Evolutionary conservation across 2,888 invertebrate species (phyloP).

Genomic region (Apotomis capreana): DNA sequence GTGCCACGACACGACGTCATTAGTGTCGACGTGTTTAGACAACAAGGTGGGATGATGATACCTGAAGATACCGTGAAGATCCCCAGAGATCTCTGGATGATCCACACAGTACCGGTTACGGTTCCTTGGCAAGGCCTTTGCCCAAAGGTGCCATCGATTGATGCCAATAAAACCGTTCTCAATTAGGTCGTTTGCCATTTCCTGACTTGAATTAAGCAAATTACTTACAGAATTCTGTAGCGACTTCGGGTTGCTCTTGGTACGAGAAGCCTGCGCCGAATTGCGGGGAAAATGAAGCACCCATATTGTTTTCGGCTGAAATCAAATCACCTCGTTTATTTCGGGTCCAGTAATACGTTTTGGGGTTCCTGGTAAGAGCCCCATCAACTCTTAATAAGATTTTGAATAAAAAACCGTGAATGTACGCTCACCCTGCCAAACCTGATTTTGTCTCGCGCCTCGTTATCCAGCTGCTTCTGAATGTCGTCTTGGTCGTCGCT

Average conservation of each 20-base stretch:
- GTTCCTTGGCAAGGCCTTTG: no score
- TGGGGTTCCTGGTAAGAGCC: no score
- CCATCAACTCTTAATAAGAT: neutral
- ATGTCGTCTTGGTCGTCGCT: constrained; percentile 75
- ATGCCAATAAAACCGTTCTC: no score
- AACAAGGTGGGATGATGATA: no score
- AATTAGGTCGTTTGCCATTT: neutral
- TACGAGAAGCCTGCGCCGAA: constrained; percentile 49
- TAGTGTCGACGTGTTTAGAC: no score
- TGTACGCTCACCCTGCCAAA: constrained; percentile 58
- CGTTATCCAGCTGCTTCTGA: constrained; percentile 73
- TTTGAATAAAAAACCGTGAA: no score
- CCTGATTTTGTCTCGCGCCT: constrained; percentile 65
- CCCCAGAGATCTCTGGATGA: no score
- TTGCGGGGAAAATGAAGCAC: constrained; percentile 65
- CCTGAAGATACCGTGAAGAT: no score
- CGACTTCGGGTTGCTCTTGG: constrained; percentile 40
- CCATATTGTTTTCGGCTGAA: constrained; percentile 71
- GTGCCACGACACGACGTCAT: no score
- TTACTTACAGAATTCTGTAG: constrained; percentile 50
- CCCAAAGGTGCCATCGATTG: no score
- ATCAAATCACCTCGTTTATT: constrained; percentile 20
- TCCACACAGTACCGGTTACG: no score
- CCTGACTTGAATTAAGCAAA: neutral
- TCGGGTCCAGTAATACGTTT: no score